Conservation (phyloP, 2,797 vertebrate species). For the Acanthurus lineatus region DNA sequence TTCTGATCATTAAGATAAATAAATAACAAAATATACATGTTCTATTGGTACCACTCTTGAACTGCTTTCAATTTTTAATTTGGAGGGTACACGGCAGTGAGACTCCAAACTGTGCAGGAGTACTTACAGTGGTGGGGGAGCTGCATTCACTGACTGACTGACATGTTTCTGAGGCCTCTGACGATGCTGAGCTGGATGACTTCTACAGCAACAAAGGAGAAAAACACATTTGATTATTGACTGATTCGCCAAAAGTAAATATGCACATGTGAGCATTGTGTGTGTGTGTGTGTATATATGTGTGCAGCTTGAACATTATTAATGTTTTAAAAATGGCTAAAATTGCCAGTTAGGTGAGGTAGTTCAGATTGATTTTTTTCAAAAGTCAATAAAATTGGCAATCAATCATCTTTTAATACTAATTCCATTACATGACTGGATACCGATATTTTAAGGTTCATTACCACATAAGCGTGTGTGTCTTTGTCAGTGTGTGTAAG, state of each 20-base stretch:
- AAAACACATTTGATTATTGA: not conserved
- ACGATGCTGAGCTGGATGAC: slow-evolving; percentile 97
- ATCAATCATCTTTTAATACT: not conserved
- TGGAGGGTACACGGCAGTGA: not conserved
- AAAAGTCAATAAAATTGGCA: not conserved
- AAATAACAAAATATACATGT: not conserved
- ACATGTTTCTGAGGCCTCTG: slow-evolving; percentile 97
- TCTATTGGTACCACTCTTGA: not conserved
- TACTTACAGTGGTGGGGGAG: slow-evolving; percentile 96
- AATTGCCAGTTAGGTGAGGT: not conserved
- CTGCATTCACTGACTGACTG: slow-evolving; percentile 99
- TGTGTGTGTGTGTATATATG: not conserved
- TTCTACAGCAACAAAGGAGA: slow-evolving; percentile 85
- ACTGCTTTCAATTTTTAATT: not conserved
- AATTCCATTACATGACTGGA: not conserved
- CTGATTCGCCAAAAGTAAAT: not conserved
- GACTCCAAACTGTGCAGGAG: not conserved
- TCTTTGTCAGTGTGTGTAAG: not conserved
- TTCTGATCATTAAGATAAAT: not conserved
- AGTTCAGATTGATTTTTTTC: not conserved
- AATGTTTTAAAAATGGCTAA: not conserved
- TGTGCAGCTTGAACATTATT: not conserved
- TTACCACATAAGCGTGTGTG: not conserved
- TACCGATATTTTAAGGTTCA: not conserved
- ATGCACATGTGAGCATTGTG: not conserved